These are phyloP conservation scores for Matsumurasca onukii DNA, from an alignment of 1,140 invertebrate genomes.

Conservation along the genomic window DNA sequence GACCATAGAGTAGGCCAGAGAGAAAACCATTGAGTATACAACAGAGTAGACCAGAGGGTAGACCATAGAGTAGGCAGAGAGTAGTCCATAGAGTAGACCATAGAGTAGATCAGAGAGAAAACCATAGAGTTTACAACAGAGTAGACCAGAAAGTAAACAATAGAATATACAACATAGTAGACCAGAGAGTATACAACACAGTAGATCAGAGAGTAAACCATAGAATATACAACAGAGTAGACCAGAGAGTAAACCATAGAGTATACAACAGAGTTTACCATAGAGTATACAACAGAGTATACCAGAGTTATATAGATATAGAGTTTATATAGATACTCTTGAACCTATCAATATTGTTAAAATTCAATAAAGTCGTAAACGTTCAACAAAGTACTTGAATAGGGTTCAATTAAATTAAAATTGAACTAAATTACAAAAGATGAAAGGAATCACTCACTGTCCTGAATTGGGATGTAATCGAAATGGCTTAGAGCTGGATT, in stretches of 20 bases:
- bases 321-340: neutral
- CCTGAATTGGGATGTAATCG: neutral
- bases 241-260: neutral
- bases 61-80: neutral
- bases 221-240: neutral
- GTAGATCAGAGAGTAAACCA: neutral
- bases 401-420: neutral
- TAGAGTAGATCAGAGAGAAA: neutral
- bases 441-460: neutral
- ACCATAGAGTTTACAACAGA: neutral
- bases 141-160: neutral
- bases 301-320: neutral
- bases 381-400: neutral
- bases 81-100: neutral
- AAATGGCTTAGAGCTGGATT: no score
- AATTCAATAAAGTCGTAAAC: neutral
- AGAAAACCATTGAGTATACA: neutral
- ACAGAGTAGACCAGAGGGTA: neutral
- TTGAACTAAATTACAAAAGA: neutral
- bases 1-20: neutral
- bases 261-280: neutral
- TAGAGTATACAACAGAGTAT: neutral
- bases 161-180: neutral
- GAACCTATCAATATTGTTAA: neutral
- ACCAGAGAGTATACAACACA: neutral